These are phyloP conservation scores for Nephila pilipes DNA, from an alignment of 1,140 invertebrate genomes.

Conservation along the genomic window DNA sequence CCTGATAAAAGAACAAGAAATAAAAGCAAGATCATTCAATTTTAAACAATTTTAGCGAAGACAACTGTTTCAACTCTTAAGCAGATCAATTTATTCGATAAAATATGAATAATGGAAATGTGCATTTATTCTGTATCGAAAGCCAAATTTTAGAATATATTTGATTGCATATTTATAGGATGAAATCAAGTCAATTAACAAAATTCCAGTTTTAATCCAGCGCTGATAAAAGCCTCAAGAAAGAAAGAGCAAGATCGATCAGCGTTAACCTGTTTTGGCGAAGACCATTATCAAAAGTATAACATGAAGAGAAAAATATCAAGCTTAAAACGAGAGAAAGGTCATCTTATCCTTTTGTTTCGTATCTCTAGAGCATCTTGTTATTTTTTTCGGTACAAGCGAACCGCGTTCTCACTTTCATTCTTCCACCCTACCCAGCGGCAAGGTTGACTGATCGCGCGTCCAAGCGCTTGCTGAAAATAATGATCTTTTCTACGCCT, in stretches of 20 bases:
- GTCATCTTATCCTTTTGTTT: constrained; percentile 19
- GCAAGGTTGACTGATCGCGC: constrained; percentile 40
- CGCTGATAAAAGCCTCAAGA: not conserved
- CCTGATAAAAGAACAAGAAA: no score
- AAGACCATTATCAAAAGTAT: not conserved
- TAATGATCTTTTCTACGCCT: constrained; percentile 25
- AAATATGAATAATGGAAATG: no score
- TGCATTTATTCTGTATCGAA: no score
- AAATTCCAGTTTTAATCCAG: not conserved
- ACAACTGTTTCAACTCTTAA: no score
- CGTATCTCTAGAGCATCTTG: constrained; percentile 22
- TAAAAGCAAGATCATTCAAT: no score
- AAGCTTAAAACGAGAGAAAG: not conserved
- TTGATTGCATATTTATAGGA: not conserved
- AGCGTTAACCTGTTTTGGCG: not conserved
- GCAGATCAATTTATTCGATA: no score
- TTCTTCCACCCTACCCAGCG: constrained; percentile 25
- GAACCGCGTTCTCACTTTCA: constrained; percentile 34
- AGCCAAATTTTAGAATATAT: no score
- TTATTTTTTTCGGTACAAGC: not conserved
- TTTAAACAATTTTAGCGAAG: no score
- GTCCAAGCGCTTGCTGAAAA: not conserved
- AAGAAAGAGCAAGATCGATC: not conserved
- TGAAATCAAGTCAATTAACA: not conserved
- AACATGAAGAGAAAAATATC: not conserved